phyloP scores from a whole-genome alignment of 2,888 invertebrate species.

The Agrotis ipsilon region DNA sequence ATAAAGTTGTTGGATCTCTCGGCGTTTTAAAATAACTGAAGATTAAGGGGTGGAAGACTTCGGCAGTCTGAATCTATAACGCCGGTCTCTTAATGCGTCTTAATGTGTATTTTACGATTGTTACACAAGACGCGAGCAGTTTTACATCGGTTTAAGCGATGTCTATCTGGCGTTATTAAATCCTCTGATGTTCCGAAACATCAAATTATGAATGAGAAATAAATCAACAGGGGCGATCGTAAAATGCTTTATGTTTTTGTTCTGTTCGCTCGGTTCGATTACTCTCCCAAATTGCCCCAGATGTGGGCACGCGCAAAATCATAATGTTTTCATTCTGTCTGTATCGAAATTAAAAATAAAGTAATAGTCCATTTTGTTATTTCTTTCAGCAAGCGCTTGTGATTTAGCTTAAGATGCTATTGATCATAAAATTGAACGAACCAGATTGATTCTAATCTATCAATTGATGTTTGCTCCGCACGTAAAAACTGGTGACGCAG shows the following conservation, averaged over 20 bases:
- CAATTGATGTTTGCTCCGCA: constrained; percentile 31
- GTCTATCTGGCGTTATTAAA: constrained; percentile 89
- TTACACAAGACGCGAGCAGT: constrained; percentile 89
- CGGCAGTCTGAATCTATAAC: constrained; percentile 81
- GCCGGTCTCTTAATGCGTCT: constrained; percentile 87
- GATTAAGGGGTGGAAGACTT: constrained; percentile 87
- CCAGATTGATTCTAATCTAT: constrained; percentile 61
- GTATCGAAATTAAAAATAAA: constrained; percentile 74
- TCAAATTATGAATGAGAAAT: constrained; percentile 90
- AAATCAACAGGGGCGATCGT: constrained; percentile 89
- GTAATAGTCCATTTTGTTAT: constrained; percentile 70
- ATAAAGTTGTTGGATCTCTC: constrained; percentile 86
- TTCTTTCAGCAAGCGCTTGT: constrained; percentile 66
- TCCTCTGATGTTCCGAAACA: constrained; percentile 89
- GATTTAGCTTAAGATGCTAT: constrained; percentile 60
- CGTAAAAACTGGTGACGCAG: constrained; percentile 57
- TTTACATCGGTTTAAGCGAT: constrained; percentile 89
- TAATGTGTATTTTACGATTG: constrained; percentile 91
- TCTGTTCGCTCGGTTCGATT: constrained; percentile 84
- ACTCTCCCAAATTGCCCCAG: constrained; percentile 86
- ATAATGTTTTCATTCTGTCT: constrained; percentile 74
- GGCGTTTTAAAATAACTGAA: constrained; percentile 88
- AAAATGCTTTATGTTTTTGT: constrained; percentile 90
- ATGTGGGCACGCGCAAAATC: constrained; percentile 83
- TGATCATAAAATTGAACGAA: constrained; percentile 64